These are phyloP conservation scores for Edolisoma coerulescens DNA, from an alignment of 2,113 vertebrate species.

Conservation along the genomic window DNA sequence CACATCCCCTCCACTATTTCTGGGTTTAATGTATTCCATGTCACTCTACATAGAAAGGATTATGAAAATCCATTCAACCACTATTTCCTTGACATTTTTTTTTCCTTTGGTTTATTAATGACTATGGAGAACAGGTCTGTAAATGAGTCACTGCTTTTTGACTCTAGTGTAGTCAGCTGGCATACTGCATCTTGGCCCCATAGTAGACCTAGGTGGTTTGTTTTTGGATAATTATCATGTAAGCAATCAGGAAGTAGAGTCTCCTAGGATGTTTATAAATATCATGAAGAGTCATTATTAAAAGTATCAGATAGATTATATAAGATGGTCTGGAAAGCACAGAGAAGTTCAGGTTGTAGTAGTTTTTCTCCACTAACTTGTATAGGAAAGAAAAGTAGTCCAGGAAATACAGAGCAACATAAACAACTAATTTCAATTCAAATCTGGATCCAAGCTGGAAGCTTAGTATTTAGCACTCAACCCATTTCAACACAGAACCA, in stretches of 20 bases:
- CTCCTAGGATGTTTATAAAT: conserved; percentile 13
- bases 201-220: neutral
- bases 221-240: neutral
- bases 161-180: neutral
- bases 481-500: neutral
- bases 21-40: conserved; percentile 31
- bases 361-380: neutral
- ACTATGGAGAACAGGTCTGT: neutral
- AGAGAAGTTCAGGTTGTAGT: neutral
- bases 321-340: neutral
- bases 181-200: neutral
- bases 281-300: neutral
- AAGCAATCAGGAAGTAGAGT: conserved; percentile 19
- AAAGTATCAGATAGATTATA: neutral
- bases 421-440: neutral
- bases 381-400: neutral
- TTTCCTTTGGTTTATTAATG: conserved; percentile 34
- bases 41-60: neutral
- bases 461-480: neutral
- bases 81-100: conserved; percentile 40
- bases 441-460: neutral
- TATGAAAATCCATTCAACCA: conserved; percentile 43
- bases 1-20: neutral
- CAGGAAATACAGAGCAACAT: neutral
- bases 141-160: conserved; percentile 32